Conservation (phyloP, 2,888 invertebrate species). For the Epistrophella euchroma region DNA sequence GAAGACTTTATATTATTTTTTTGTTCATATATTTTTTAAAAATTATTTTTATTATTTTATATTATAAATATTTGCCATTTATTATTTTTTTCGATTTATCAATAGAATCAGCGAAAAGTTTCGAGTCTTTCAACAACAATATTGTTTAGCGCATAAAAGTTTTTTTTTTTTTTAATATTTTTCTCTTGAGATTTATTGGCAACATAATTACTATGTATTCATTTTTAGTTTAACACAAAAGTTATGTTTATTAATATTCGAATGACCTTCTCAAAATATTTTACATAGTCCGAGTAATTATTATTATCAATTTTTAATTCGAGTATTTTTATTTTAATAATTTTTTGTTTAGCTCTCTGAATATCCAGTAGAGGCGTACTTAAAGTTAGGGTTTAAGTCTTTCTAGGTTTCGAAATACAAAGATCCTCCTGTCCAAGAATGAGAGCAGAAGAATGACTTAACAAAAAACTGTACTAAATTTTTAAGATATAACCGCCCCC, state of each 20-base stretch:
- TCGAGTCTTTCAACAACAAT: constrained; percentile 65
- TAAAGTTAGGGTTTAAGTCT: constrained; percentile 66
- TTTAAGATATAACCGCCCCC: constrained; percentile 61
- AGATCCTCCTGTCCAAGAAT: constrained; percentile 11
- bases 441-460: constrained; percentile 52
- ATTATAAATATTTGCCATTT: constrained; percentile 35
- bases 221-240: constrained; percentile 27
- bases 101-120: constrained; percentile 59
- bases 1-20: constrained; percentile 43
- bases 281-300: constrained; percentile 60
- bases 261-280: constrained; percentile 65
- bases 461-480: constrained; percentile 16
- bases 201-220: constrained; percentile 15
- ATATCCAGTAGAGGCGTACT: constrained; percentile 54
- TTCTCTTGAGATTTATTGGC: constrained; percentile 41
- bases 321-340: constrained; percentile 55
- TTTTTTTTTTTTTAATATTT: constrained; percentile 21
- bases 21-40: not conserved
- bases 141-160: constrained; percentile 44
- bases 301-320: constrained; percentile 40
- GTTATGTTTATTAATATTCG: constrained; percentile 52
- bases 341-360: constrained; percentile 31
- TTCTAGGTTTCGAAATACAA: constrained; percentile 57
- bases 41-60: not conserved
- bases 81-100: constrained; percentile 27